Percentiles rank a stretch among this genome's conserved stretches.
phyloP scores from a whole-genome alignment of 2,888 invertebrate species.

The Dryadula phaetusa region DNA sequence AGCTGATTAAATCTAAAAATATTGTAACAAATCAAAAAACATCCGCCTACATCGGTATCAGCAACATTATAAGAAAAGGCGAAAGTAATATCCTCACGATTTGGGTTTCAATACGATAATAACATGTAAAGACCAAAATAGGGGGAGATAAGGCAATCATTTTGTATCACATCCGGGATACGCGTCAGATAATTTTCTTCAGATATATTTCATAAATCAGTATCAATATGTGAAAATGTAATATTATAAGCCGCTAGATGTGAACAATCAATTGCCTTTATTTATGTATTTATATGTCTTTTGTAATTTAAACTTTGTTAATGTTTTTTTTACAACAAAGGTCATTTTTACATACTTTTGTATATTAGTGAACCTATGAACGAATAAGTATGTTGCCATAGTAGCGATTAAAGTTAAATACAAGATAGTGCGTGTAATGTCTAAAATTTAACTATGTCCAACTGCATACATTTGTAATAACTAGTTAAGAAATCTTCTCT shows the following conservation, averaged over 20 bases:
- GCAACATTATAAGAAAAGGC: constrained; percentile 38
- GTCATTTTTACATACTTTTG: too few relatives aligned
- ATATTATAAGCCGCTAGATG: constrained; percentile 51
- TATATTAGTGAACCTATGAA: too few relatives aligned
- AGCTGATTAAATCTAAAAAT: constrained; percentile 36
- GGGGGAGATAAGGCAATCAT: constrained; percentile 68
- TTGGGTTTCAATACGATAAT: constrained; percentile 66
- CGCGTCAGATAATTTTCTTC: constrained; percentile 67
- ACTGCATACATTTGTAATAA: too few relatives aligned
- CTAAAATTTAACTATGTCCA: too few relatives aligned
- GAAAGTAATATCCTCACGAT: constrained; percentile 48
- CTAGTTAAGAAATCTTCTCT: too few relatives aligned
- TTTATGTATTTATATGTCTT: background rate
- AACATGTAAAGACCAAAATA: constrained; percentile 67
- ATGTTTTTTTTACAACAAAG: too few relatives aligned
- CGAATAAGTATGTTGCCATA: too few relatives aligned
- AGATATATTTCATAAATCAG: constrained; percentile 66
- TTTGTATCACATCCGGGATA: constrained; percentile 66
- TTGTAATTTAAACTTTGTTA: too few relatives aligned
- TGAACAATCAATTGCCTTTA: constrained; percentile 47
- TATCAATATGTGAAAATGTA: constrained; percentile 63
- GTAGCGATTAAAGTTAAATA: too few relatives aligned
- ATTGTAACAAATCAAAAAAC: constrained; percentile 41
- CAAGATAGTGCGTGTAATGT: too few relatives aligned
- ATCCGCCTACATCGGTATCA: constrained; percentile 37